Conservation (phyloP, 53 echinoderm and acorn worm genomes). For the Echinometra lucunter region DNA sequence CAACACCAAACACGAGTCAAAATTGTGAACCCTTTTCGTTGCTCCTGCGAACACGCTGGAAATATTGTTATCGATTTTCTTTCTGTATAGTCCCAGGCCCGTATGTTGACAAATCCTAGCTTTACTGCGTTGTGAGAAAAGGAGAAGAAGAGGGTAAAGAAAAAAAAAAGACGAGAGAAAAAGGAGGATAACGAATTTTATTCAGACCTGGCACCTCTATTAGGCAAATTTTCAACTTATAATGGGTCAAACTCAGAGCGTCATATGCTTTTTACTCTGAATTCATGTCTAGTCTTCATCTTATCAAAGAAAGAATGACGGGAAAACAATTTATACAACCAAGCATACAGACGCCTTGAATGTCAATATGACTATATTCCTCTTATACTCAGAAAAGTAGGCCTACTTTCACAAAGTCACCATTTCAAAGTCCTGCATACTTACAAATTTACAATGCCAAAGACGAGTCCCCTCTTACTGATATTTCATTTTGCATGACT, state of each 20-base stretch:
- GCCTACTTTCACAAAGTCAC: no score
- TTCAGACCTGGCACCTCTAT: not conserved
- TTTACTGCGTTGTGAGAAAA: not conserved
- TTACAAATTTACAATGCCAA: not conserved
- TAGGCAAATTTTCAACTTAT: not conserved
- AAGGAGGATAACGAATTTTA: not conserved
- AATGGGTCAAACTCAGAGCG: not conserved
- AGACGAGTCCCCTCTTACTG: not conserved
- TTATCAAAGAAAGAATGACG: not conserved
- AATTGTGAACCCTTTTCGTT: slow-evolving; percentile 49
- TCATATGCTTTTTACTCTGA: slow-evolving; percentile 27
- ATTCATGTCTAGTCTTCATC: not conserved
- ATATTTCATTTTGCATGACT: no score
- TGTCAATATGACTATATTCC: slow-evolving; percentile 17
- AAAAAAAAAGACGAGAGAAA: not conserved
- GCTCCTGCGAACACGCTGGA: slow-evolving; percentile 20
- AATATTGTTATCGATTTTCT: slow-evolving; percentile 66
- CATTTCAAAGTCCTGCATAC: no score
- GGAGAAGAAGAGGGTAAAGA: not conserved
- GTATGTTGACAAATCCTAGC: slow-evolving; percentile 50
- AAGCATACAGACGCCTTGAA: not conserved
- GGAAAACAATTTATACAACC: not conserved
- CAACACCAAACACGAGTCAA: slow-evolving; percentile 10
- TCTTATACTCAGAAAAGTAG: not conserved
- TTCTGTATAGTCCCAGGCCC: slow-evolving; percentile 56